Evolutionary conservation across 2,888 invertebrate species (phyloP).

Genomic region (Ophion obscuratus): DNA sequence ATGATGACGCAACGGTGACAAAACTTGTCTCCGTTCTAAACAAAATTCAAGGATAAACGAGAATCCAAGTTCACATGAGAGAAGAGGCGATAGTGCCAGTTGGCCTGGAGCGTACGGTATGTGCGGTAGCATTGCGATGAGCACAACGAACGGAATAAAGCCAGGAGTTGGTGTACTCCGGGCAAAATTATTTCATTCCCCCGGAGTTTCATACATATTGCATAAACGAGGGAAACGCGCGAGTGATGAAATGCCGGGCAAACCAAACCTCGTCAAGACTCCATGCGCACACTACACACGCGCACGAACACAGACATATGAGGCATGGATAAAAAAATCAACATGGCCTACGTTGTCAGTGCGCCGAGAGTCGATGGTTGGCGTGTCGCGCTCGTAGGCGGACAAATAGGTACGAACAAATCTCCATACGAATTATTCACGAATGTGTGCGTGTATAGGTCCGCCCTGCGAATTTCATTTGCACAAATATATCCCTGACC

Average conservation of each 20-base stretch:
- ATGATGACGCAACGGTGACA: too few species aligned
- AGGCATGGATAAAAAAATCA: constrained; percentile 36
- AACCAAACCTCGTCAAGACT: constrained; percentile 44
- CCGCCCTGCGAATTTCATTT: constrained; percentile 9
- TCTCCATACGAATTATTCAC: constrained; percentile 57
- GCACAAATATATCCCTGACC: constrained; percentile 32
- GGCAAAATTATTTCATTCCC: constrained; percentile 42
- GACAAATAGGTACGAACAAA: constrained; percentile 55
- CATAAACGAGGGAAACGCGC: constrained; percentile 48
- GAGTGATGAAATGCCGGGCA: constrained; percentile 18
- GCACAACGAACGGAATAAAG: not conserved
- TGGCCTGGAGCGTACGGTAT: too few species aligned
- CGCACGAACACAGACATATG: not conserved
- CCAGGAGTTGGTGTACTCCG: constrained; percentile 4
- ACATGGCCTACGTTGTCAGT: constrained; percentile 37
- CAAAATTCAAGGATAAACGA: too few species aligned
- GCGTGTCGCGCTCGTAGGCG: constrained; percentile 45
- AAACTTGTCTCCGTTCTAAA: too few species aligned
- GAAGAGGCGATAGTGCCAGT: too few species aligned
- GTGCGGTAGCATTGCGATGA: too few species aligned
- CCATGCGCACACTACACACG: not conserved
- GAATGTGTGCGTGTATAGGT: not conserved
- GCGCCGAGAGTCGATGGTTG: constrained; percentile 31
- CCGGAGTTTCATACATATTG: constrained; percentile 52
- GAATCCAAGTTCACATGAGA: too few species aligned